Conservation (phyloP, 2,888 invertebrate genomes). For the Acleris sparsana region DNA sequence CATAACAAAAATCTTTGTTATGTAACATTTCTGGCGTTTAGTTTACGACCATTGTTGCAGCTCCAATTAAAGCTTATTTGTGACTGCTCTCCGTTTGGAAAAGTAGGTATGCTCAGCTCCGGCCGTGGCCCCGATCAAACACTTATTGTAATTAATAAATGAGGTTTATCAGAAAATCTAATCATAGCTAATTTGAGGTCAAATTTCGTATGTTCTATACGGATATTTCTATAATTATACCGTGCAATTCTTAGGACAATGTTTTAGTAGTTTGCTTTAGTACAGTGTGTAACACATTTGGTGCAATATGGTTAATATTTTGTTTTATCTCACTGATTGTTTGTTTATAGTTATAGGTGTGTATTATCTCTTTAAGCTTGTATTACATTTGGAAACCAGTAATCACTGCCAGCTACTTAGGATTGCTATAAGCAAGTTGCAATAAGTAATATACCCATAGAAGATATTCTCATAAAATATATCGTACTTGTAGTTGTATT, state of each 20-base stretch:
- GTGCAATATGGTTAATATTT: conserved; percentile 29
- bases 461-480: conserved; percentile 61
- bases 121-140: too few relatives aligned
- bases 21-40: too few relatives aligned
- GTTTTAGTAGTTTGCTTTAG: conserved; percentile 5
- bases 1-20: too few relatives aligned
- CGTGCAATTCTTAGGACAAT: conserved; percentile 24
- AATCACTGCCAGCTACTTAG: conserved; percentile 72
- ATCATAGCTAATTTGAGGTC: background rate
- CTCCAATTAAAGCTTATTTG: too few relatives aligned
- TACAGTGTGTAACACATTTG: conserved; percentile 30
- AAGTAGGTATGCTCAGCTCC: too few relatives aligned
- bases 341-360: background rate
- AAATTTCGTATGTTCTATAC: background rate
- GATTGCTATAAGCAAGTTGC: conserved; percentile 73
- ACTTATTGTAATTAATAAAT: too few relatives aligned
- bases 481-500: conserved; percentile 33
- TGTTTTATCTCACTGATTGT: conserved; percentile 9
- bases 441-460: conserved; percentile 57
- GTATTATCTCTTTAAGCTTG: conserved; percentile 42
- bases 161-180: background rate
- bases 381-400: conserved; percentile 65
- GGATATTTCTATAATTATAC: background rate
- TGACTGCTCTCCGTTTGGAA: too few relatives aligned
- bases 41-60: too few relatives aligned